phyloP scores from a whole-genome alignment of 2,888 invertebrate genomes.

The Conistra vaccinii region DNA sequence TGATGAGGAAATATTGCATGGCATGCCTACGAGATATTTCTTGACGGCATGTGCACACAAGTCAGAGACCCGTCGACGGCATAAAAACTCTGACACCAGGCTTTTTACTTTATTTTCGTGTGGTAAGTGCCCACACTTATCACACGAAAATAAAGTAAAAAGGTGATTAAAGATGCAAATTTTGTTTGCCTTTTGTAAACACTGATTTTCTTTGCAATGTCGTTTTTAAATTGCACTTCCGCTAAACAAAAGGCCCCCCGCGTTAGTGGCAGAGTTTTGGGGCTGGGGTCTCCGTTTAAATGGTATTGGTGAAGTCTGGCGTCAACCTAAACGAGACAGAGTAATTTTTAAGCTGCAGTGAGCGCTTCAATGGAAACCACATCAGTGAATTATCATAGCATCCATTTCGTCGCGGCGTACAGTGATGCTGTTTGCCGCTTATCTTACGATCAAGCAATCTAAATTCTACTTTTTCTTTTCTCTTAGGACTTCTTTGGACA shows the following conservation, averaged over 20 bases:
- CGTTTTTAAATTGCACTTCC: not conserved
- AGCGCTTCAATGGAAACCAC: not conserved
- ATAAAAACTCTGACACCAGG: too few species aligned
- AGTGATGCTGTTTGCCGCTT: not conserved
- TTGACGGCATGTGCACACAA: too few species aligned
- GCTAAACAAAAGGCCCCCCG: conserved; percentile 13
- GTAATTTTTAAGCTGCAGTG: not conserved
- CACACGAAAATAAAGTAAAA: too few species aligned
- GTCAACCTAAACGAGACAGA: not conserved
- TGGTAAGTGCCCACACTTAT: too few species aligned
- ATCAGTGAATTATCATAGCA: not conserved
- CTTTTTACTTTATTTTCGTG: too few species aligned
- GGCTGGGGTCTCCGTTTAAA: not conserved
- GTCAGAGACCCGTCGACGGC: too few species aligned
- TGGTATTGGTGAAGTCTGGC: not conserved
- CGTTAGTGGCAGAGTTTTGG: not conserved
- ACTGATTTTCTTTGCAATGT: not conserved
- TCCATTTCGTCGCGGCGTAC: not conserved
- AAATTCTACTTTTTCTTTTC: not conserved
- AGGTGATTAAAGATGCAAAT: not conserved
- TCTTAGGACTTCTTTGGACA: conserved; percentile 96
- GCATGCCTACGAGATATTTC: too few species aligned
- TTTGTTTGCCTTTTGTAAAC: too few species aligned
- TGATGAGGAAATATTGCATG: too few species aligned
- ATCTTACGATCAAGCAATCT: not conserved